Conservation (phyloP, 2,797 vertebrate species). For the Channallabes apus region DNA sequence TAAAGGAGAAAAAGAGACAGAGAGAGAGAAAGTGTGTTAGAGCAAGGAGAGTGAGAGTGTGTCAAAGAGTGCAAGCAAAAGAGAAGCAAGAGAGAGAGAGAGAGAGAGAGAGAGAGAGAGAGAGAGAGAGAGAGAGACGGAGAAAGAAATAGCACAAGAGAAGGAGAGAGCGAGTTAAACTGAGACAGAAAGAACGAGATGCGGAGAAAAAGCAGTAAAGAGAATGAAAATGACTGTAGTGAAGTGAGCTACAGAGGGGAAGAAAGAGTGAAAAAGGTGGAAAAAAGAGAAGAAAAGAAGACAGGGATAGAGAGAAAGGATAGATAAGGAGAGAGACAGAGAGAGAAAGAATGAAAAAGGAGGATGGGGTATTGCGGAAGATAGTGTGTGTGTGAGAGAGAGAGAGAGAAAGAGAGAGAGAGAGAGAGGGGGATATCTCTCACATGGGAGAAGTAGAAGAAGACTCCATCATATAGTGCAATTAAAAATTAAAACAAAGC, state of each 20-base stretch:
- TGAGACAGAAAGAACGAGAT: not conserved
- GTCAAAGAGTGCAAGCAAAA: constrained; percentile 1
- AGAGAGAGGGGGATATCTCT: constrained; percentile 3
- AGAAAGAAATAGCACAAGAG: constrained; percentile 15
- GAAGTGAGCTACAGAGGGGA: not conserved
- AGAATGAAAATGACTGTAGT: constrained; percentile 53
- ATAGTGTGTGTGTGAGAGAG: constrained; percentile 47
- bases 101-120: too few relatives aligned
- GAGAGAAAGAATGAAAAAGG: constrained; percentile 56
- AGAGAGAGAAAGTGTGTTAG: not conserved
- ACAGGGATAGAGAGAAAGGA: constrained; percentile 1
- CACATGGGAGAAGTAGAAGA: not conserved
- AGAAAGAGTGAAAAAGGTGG: constrained; percentile 42
- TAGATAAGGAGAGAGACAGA: not conserved
- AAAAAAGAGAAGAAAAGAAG: constrained; percentile 60
- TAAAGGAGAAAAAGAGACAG: not conserved
- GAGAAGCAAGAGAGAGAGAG: not conserved
- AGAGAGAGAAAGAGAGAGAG: constrained; percentile 51
- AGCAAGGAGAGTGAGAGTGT: not conserved
- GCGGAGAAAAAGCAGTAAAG: constrained; percentile 57
- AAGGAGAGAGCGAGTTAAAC: not conserved
- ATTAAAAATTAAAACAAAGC: not conserved
- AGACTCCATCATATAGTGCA: not conserved
- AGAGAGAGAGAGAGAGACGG: constrained; percentile 49
- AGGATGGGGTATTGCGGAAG: constrained; percentile 43